These are phyloP conservation scores for Corythoichthys intestinalis DNA, from an alignment of 2,113 vertebrate genomes.

Conservation along the genomic window DNA sequence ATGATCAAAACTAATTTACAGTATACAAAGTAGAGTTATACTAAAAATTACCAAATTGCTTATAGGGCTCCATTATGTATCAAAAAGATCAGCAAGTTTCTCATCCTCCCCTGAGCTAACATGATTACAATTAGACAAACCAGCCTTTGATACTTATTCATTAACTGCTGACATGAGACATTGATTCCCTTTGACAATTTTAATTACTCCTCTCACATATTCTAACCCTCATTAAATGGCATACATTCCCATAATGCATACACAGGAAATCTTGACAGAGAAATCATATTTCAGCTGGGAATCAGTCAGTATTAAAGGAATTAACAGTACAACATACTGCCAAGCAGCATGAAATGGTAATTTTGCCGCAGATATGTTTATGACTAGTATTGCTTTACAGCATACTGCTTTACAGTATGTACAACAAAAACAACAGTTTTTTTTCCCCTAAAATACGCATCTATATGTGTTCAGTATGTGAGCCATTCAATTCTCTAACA, in stretches of 20 bases:
- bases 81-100: constrained; percentile 15
- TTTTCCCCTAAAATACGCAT: not conserved
- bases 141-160: constrained; percentile 52
- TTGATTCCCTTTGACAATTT: constrained; percentile 49
- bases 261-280: constrained; percentile 41
- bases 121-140: constrained; percentile 34
- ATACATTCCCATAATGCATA: constrained; percentile 49
- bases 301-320: constrained; percentile 37
- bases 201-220: constrained; percentile 53
- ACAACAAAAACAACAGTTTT: not conserved
- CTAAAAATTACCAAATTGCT: not conserved
- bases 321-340: constrained; percentile 39
- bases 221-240: constrained; percentile 54
- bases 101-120: constrained; percentile 9
- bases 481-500: not conserved
- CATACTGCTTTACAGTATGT: not conserved
- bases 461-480: not conserved
- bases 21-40: not conserved
- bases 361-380: constrained; percentile 28
- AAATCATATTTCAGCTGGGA: constrained; percentile 44
- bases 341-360: constrained; percentile 43
- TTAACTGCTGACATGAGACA: constrained; percentile 58
- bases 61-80: constrained; percentile 2
- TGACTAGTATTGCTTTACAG: not conserved
- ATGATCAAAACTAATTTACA: not conserved